A percentile compares a stretch with the other conserved stretches of the same genome.
Evolutionary conservation across 2,888 invertebrate species (phyloP).

Genomic region (Eremobia ochroleuca): DNA sequence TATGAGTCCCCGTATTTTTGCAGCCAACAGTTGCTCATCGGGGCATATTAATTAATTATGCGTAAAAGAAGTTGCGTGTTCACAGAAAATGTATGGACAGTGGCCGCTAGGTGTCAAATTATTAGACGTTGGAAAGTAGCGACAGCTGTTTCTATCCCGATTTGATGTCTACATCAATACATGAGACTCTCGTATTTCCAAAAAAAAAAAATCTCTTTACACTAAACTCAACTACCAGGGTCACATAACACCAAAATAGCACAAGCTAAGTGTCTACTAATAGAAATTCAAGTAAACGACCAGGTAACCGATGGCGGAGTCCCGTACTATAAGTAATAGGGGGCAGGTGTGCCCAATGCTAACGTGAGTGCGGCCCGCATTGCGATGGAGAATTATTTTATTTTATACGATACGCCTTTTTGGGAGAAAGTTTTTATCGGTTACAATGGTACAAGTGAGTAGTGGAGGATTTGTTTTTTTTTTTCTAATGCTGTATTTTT

Average conservation of each 20-base stretch:
- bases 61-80: neutral
- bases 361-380: constrained; percentile 65
- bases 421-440: constrained; percentile 54
- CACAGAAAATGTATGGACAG: neutral
- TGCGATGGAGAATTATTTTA: constrained; percentile 65
- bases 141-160: neutral
- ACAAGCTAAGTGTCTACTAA: constrained; percentile 63
- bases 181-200: neutral
- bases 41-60: neutral
- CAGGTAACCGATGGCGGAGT: constrained; percentile 55
- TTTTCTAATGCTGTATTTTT: neutral
- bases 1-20: neutral
- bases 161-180: neutral
- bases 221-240: constrained; percentile 14
- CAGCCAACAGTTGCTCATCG: neutral
- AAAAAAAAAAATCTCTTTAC: neutral
- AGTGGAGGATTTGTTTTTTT: constrained; percentile 9
- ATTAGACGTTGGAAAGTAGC: neutral
- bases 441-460: constrained; percentile 28
- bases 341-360: constrained; percentile 64
- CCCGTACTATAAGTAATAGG: constrained; percentile 66
- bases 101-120: neutral
- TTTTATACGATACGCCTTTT: constrained; percentile 62
- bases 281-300: constrained; percentile 64
- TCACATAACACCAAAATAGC: constrained; percentile 52